phyloP scores from a whole-genome alignment of 30 jellyfish, hydroid and myxozoan genomes.

The Rhopilema esculentum region DNA sequence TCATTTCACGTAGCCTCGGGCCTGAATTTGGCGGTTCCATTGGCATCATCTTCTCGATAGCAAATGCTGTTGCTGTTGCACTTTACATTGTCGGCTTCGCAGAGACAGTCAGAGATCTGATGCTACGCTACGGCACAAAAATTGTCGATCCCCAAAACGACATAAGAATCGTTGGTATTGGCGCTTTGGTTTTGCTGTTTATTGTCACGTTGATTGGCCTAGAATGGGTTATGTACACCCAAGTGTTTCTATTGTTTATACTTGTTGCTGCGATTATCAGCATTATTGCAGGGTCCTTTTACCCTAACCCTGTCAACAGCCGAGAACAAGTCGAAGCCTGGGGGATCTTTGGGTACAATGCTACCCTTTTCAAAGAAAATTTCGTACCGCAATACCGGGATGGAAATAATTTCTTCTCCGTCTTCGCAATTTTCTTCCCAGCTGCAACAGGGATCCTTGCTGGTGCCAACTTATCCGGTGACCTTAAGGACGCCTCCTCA shows the following conservation, averaged over 20 bases:
- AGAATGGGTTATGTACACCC: constrained; percentile 77
- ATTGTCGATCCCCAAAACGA: constrained; percentile 52
- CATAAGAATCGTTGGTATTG: constrained; percentile 56
- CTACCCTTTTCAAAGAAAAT: constrained; percentile 52
- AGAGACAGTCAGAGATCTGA: constrained; percentile 71
- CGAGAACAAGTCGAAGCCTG: constrained; percentile 53
- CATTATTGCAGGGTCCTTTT: constrained; percentile 66
- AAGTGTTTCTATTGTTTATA: constrained; percentile 48
- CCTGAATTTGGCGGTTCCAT: constrained; percentile 81
- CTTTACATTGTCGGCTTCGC: constrained; percentile 76
- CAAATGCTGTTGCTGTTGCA: constrained; percentile 75
- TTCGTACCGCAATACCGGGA: constrained; percentile 61
- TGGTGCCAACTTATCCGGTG: constrained; percentile 93
- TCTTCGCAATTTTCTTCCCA: constrained; percentile 85
- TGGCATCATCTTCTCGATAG: constrained; percentile 68
- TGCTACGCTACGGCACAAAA: constrained; percentile 45
- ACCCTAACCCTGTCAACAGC: constrained; percentile 55
- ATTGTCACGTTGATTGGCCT: constrained; percentile 69
- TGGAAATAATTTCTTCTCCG: constrained; percentile 72
- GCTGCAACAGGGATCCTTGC: constrained; percentile 94
- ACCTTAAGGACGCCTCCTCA: constrained; percentile 74
- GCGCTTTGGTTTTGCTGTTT: constrained; percentile 68
- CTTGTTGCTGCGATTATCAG: constrained; percentile 61
- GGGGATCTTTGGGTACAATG: constrained; percentile 63
- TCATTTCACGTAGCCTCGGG: constrained; percentile 71